Conservation (phyloP, 2,888 invertebrate genomes). For the Drosophila trichaetosa region DNA sequence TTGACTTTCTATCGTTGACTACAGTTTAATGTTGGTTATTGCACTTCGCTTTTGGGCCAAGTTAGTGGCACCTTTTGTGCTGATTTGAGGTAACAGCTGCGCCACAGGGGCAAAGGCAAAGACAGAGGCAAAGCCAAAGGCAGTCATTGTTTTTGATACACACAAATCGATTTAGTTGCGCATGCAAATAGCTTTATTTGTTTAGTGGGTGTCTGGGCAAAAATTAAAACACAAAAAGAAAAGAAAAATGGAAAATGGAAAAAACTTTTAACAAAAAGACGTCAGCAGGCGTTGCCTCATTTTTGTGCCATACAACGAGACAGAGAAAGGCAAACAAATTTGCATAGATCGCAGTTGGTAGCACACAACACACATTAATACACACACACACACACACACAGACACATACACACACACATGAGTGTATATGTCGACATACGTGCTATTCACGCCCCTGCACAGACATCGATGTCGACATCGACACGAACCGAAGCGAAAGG, state of each 20-base stretch:
- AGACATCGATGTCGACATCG: slow-evolving; percentile 71
- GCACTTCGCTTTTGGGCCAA: slow-evolving; percentile 22
- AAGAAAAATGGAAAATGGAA: slow-evolving; percentile 22
- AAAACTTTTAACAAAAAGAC: slow-evolving; percentile 63
- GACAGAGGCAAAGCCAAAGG: slow-evolving; percentile 7
- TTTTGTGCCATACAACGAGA: slow-evolving; percentile 25
- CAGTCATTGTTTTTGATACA: slow-evolving; percentile 65
- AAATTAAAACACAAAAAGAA: background rate
- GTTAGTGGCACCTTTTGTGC: slow-evolving; percentile 8
- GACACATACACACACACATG: slow-evolving; percentile 16
- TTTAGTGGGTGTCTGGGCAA: slow-evolving; percentile 33
- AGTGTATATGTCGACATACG: slow-evolving; percentile 3
- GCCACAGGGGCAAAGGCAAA: background rate
- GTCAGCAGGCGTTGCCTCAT: slow-evolving; percentile 57
- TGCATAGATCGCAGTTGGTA: slow-evolving; percentile 75
- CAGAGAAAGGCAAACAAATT: slow-evolving; percentile 68
- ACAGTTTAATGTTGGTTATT: slow-evolving; percentile 36
- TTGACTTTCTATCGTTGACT: slow-evolving; percentile 14
- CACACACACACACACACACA: slow-evolving; percentile 17
- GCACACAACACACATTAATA: slow-evolving; percentile 49
- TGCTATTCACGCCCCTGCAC: slow-evolving; percentile 71
- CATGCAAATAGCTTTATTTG: slow-evolving; percentile 81
- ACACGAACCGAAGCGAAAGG: slow-evolving; percentile 64
- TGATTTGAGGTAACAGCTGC: slow-evolving; percentile 51
- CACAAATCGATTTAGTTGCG: slow-evolving; percentile 78